Evolutionary conservation across 2,113 vertebrate species (phyloP), one percentile per base, ranked within the genome.

Genomic region (Galeopterus variegatus): DNA sequence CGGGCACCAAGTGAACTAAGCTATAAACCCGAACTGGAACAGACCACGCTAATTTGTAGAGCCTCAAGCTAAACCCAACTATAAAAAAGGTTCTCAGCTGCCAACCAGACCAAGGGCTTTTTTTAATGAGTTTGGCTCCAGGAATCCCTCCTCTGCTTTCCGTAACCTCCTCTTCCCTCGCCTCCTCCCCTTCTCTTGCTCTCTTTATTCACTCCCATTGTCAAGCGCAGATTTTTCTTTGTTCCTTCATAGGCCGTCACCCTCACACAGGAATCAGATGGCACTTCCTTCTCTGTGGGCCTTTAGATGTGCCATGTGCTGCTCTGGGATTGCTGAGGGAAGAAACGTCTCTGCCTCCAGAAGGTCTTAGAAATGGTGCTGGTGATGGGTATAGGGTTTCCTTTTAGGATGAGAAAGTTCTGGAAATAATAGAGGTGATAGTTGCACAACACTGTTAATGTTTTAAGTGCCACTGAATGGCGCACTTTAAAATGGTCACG

Each of bases 101-200:
- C 92, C 94, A 83, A 64, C 54, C 91, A 91, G 91, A 90, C 85
- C 14, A 0, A 65, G 79, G 67, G 11, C 5, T 77, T 26, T 24
- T 31, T 79, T 65, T 58, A 88, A 77, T 69, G 94, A 88, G 82
- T 62, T 54, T 85, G 95, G 92, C 95, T 97, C 96, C 81, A n/a
- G 75, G 48, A 84, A 48, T 31, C 77, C 81, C 18, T 45, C 50
- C 67, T 36, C 75, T 54, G 26, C 36, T 45, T 50, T 62, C 86
- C 54, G 15, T 50, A 50, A 10, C 45, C 75, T 18, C 26, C 4
- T 24, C 80, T 58, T 58, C 31, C 69, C 82, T 65, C 1, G 7
- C 60, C 45, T 72, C 65, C 21, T 48, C 52, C 50, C 69, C 21
- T 33, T 0, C 36, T 73, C 19, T 0, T 8, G 5, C 36, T 36